Evolutionary conservation across 2,113 vertebrate genomes (phyloP), one percentile per base, ranked within the genome.

Genomic region (Setophaga petechia): DNA sequence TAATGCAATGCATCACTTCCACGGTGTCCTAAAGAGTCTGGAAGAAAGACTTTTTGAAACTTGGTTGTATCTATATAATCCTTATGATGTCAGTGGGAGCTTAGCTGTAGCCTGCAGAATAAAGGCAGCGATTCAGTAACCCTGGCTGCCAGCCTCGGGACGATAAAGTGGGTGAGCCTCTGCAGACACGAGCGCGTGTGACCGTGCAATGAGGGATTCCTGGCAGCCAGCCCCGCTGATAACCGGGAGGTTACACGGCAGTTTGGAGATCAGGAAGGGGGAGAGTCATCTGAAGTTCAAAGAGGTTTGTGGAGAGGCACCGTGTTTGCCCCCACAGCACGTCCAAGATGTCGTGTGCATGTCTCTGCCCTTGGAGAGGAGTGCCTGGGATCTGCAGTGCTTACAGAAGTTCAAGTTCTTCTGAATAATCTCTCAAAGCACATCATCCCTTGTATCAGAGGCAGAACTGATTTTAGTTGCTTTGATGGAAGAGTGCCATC

Each of bases 401-500:
- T 37, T 46, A 28, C 1, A 80, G 85, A 91, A 87, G 35, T 61
- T 54, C 23, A 55, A 17, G 59, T 72, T 92, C 52, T 78, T 96
- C 49, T 55, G 74, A 63, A n/a, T 24, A 33, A 49, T 68, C 80
- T 63, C 57, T 52, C 79, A 47, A 81, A 73, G 73, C 67, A 54
- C 66, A 22, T 43, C 59, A 35, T 73, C 49, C n/a, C 37, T 33
- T 21, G 17, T 31, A 20, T 51, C 30, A 30, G 20, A 71, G 76
- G 67, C 69, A 69, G 61, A 69, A 28, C 28, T 39, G 65, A 59
- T 89, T 95, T 79, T 6, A 57, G 86, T 47, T 92, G 75, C 79
- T 94, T 86, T 0, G 33, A 87, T 92, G 80, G 86, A 96, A 97
- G 95, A 96, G 54, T 97, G 96, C 96, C 96, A 96, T 90, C 96